Conservation (phyloP, 2,797 vertebrate species). For the Gymnocypris eckloni region DNA sequence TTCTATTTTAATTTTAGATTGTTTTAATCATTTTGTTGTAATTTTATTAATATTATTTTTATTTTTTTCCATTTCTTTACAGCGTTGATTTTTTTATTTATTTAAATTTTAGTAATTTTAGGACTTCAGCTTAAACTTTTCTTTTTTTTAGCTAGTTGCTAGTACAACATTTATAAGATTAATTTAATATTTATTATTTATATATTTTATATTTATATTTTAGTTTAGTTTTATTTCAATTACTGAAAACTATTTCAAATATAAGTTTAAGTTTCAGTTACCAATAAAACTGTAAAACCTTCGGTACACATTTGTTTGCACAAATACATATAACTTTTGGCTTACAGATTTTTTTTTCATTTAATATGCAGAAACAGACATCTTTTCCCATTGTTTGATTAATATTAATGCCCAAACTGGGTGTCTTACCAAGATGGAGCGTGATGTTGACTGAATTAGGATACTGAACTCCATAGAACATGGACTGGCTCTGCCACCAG, state of each 20-base stretch:
- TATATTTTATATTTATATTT: neutral
- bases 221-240: neutral
- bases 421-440: conserved; percentile 86
- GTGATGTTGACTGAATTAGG: conserved; percentile 90
- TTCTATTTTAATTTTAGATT: neutral
- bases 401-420: neutral
- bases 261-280: neutral
- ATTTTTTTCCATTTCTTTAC: neutral
- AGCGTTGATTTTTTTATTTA: neutral
- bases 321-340: neutral
- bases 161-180: neutral
- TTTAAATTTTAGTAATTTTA: neutral
- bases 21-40: neutral
- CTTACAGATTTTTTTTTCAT: neutral
- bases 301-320: neutral
- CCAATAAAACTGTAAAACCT: neutral
- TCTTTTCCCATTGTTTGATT: neutral
- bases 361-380: neutral
- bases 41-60: neutral
- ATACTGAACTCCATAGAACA: conserved; percentile 90
- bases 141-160: neutral
- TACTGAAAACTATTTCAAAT: neutral
- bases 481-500: conserved; percentile 98
- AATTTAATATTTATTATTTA: neutral
- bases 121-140: no score